Evolutionary conservation across 2,888 invertebrate species (phyloP).

Genomic region (Leptura quadrifasciata): DNA sequence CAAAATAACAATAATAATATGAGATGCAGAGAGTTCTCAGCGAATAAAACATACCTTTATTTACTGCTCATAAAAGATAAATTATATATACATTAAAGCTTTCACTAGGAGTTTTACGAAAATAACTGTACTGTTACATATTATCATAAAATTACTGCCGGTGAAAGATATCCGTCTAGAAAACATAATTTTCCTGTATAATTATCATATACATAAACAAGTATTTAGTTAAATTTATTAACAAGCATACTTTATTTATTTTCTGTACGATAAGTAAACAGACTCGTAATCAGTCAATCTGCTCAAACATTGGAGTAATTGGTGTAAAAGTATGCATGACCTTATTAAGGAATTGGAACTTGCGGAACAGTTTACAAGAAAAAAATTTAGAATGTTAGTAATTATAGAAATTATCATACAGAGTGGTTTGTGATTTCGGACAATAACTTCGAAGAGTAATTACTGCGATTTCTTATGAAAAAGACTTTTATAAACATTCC

Average conservation of each 20-base stretch:
- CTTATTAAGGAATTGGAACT: neutral
- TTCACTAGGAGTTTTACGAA: constrained; percentile 29
- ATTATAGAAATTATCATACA: neutral
- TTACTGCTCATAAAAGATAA: constrained; percentile 19
- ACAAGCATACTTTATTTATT: neutral
- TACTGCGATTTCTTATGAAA: no score
- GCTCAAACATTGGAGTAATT: neutral
- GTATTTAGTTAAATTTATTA: neutral
- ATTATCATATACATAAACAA: neutral
- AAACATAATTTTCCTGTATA: neutral
- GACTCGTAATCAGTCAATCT: no score
- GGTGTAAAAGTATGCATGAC: neutral
- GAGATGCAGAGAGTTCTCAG: constrained; percentile 7
- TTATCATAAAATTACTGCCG: neutral
- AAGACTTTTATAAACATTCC: no score
- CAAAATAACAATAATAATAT: neutral
- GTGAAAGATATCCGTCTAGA: constrained; percentile 15
- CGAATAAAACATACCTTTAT: constrained; percentile 14
- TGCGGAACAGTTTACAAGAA: neutral
- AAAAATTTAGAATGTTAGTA: neutral
- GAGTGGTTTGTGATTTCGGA: no score
- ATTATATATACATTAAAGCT: constrained; percentile 25
- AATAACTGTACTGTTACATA: constrained; percentile 28
- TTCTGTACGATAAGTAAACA: no score
- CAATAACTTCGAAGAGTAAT: no score